Conservation (phyloP, 2,113 vertebrate species). For the Mirounga angustirostris region DNA sequence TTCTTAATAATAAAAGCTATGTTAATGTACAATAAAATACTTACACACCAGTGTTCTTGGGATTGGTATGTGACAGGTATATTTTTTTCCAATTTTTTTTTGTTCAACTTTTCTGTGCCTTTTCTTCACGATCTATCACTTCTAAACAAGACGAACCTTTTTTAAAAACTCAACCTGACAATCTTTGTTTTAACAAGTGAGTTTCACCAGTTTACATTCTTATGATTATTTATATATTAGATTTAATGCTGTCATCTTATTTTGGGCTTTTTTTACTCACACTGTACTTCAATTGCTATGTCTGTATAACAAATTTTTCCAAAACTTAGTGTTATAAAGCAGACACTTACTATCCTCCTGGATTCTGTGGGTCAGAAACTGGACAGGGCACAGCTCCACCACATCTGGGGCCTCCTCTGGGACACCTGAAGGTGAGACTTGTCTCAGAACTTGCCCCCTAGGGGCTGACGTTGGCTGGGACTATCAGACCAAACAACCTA, state of each 20-base stretch:
- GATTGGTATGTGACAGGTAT: background rate
- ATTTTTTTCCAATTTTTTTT: background rate
- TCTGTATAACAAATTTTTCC: background rate
- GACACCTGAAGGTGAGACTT: background rate
- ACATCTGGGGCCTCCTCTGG: background rate
- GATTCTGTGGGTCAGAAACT: background rate
- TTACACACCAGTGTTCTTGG: background rate
- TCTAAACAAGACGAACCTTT: background rate
- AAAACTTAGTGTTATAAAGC: background rate
- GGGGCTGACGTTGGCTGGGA: background rate
- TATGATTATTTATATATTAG: background rate
- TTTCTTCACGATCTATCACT: background rate
- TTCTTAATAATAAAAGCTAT: slow-evolving; percentile 7
- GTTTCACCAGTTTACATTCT: background rate
- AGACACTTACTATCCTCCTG: background rate
- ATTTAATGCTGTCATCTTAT: background rate
- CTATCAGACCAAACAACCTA: background rate
- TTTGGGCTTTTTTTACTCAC: background rate
- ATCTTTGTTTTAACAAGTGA: background rate
- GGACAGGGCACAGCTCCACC: background rate
- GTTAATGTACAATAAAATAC: background rate
- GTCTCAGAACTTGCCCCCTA: background rate
- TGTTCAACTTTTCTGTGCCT: background rate
- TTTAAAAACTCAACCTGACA: background rate
- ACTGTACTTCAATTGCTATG: background rate